Evolutionary conservation across 2,888 invertebrate genomes (phyloP), one percentile per base, ranked within the genome.

Genomic region (Lutraria lutraria): DNA sequence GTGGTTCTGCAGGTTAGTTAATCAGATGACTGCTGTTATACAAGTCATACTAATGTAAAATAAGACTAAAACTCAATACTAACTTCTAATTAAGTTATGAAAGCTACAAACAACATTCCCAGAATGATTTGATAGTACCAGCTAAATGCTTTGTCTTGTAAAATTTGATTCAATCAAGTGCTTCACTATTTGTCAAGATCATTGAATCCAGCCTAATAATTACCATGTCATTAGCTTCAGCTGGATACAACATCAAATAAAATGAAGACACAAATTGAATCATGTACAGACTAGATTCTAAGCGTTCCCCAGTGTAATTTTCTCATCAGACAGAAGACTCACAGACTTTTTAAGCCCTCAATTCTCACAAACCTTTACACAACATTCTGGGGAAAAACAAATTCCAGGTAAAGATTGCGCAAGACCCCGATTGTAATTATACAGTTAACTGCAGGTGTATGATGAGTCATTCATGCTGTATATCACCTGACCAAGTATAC

Each of bases 371-470:
- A 68, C n/a, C 63, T 60, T n/a, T 21, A 56, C 19, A 56, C 19
- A 56, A 60, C 60, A 60, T 60, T 60, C 60, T 60, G 60, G n/a
- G 60, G 21, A 60, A 21, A 60, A 21, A n/a, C 60, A 60, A 60
- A 60, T 60, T 60, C 60, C 60, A 60, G 63, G 25, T 25, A 68
- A 43, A 68, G 63, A 68, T 68, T 68, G 63, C 63, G 63, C 25
- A 68, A 68, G 63, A 68, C n/a, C 21, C 13, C n/a, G 25, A 68
- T 25, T 25, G 21, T n/a, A 60, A 60, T n/a, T 60, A n/a, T 19
- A 8, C 21, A 43, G 19, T 60, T 60, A 68, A 25, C 25, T 68
- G n/a, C 63, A 68, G 63, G 25, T 68, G 13, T 25, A 68, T 43
- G 25, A 68, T 68, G 63, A 68, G 25, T 68, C 63, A 68, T 68